Base-by-base conservation (phyloP, 2,113 vertebrate species). In the Ophthalmolycus amberensis region DNA sequence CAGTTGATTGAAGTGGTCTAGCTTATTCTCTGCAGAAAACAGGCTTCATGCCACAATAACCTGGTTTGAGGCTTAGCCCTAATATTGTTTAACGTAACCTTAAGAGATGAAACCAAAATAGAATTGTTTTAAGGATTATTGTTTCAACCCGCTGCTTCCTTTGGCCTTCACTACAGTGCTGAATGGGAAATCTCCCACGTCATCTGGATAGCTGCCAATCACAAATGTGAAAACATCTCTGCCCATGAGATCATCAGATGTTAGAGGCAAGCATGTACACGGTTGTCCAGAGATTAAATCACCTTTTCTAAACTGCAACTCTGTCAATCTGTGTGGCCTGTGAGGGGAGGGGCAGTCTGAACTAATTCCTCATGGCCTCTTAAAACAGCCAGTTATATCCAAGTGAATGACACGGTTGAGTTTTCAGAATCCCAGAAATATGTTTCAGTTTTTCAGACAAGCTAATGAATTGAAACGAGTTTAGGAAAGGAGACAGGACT, bases 51-150 rank as follows among this genome's bases (percentile, higher is more conserved):
- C n/a, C 60, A 48, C 52, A 54, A 22, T 54, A 12, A 0, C 59
- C 75, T 54, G n/a, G 32, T n/a, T 75, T 48, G 5, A 82, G 42
- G 52, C 67, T 79, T 64, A 69, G n/a, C 44, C 42, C 18, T 77
- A 56, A 73, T 80, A 64, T 71, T 73, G 27, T 77, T 79, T 52
- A 70, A 32, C 37, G 27, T 72, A 32, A 7, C 71, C 52, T 29
- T 14, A 58, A 29, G 71, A 81, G 69, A 76, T 84, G 40, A 75
- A 78, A 82, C 63, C 34, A 32, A 58, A 85, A 79, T 73, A 73
- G 70, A 75, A 46, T 48, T 79, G 46, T 80, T 84, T 72, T 18
- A 44, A 68, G 76, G 82, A 83, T 89, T 80, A 87, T n/a, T 38
- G 60, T 73, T 66, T 75, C 3, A 14, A 15, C 42, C 37, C 44